phyloP scores from a whole-genome alignment of 2,888 invertebrate genomes.

The Monoplex corrugatus region DNA sequence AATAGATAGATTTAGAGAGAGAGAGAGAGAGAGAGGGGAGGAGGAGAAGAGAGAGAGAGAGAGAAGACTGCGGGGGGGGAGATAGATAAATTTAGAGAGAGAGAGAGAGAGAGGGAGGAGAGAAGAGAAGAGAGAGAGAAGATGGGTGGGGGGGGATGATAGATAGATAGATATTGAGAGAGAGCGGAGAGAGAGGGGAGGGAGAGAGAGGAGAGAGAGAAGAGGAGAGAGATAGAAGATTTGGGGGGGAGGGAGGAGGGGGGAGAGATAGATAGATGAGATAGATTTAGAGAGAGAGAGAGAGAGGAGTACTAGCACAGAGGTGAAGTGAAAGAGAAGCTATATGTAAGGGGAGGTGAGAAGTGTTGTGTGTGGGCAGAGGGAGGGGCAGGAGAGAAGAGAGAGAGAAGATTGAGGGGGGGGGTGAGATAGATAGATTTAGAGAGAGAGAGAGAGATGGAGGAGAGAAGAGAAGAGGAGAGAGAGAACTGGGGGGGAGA shows the following conservation, averaged over 20 bases:
- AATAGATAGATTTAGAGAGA: too few species aligned
- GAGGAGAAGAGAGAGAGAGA: neutral
- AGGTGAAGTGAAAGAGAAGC: neutral
- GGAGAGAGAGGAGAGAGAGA: conserved; percentile 1
- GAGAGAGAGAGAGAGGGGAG: neutral
- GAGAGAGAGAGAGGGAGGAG: neutral
- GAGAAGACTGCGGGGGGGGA: neutral
- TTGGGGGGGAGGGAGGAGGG: neutral
- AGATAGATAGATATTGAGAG: neutral
- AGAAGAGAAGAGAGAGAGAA: neutral
- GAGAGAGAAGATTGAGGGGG: too few species aligned
- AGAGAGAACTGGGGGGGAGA: neutral
- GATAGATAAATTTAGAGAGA: neutral
- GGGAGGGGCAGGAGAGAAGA: too few species aligned
- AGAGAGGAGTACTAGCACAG: neutral
- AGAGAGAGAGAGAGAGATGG: conserved; percentile 11
- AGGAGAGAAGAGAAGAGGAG: neutral
- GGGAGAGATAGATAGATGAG: neutral
- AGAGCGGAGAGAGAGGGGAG: neutral
- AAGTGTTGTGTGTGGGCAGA: too few species aligned
- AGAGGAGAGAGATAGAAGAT: conserved; percentile 18
- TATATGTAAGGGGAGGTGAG: too few species aligned
- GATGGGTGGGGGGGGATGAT: neutral
- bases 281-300: neutral
- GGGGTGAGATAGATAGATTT: too few species aligned